Base-by-base conservation (phyloP, 2,888 invertebrate species). In the Tachystola acroxantha region DNA sequence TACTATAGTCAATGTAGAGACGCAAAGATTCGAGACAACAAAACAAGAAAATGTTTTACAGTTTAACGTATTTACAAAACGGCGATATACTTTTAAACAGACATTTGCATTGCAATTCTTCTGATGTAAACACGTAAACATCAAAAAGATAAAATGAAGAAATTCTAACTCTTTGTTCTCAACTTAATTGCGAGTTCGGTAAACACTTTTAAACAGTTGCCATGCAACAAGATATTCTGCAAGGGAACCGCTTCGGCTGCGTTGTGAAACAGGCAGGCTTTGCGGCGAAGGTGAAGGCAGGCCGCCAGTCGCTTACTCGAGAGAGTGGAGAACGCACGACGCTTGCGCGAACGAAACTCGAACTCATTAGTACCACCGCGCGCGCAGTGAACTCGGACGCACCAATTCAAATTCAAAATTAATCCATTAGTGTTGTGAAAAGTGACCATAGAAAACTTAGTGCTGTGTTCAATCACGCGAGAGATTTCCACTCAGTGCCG, bases 191-290 rank as follows among this genome's bases (percentile, higher is more conserved):
- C 32, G 22, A 11, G 22, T 45, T 36, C 38, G 28, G 45, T 42
- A 48, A 46, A 46, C 37, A 39, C 44, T 48, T 40, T 39, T 32
- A 41, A 40, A 63, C 64, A 78, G 85, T 85, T 85, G 84, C 84
- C 74, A 84, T 79, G 85, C 85, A 81, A 85, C 85, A 68, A 73
- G 73, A 71, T 68, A 72, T 71, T 58, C 73, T 77, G 82, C 78
- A 72, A 79, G 74, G 69, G 72, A 75, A 74, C 64, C 64, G 64
- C 66, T 68, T 75, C 65, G 69, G 72, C 78, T 82, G 80, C 77
- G 75, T 79, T 82, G 80, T 76, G 75, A 64, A 67, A 73, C 63
- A 54, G 53, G 20, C 28, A 13, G 20, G 28, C 28, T 29, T 58
- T 50, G 57, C 66, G 67, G 69, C 64, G 62, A 66, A 71, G 74